Evolutionary conservation across 1,140 invertebrate species (phyloP), one percentile per base, ranked within the genome.

Genomic region (Aphidius ervi): DNA sequence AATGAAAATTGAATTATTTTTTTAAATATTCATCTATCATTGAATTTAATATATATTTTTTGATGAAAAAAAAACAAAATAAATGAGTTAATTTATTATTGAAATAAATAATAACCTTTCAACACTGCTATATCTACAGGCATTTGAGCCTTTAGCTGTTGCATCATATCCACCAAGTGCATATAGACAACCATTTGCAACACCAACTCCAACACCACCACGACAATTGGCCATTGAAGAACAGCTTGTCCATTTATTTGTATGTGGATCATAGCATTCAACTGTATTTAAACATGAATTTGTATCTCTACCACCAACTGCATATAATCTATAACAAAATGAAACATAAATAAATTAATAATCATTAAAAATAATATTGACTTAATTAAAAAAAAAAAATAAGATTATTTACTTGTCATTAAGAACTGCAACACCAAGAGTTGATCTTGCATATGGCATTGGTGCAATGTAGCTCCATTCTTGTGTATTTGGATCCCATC

Each of bases 231-330:
- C 88, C 93, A 98, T 96, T 54, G 95, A 90, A 16, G 93, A 88
- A 68, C 93, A 90, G 46, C 87, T 83, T 37, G 84, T 88, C 95
- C 95, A 98, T 67, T 87, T 88, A 77, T 96, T 92, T 5, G 88
- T 93, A 68, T 93, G 88, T 9, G 93, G 92, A 82, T 97, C 92
- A 75, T 93, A 98, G 70, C 90, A 89, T 80, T 98, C 96, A 0
- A 97, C 94, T 63, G 92, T 93, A 64, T 89, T 86, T 65, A 97
- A 84, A 72, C 95, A 97, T 1, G 91, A 89, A 68, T 91, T 90
- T 39, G 93, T 92, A 79, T 97, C 95, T 62, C 95, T 86, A 9
- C 95, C 95, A 55, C 95, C 95, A 20, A 95, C 92, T 9, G 92
- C 94, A 81, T 95, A 97, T 47, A 98, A 82, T 72, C 86, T 88